These are phyloP conservation scores for Parasteatoda lunata DNA, from an alignment of 2,888 invertebrate species.

Conservation along the genomic window DNA sequence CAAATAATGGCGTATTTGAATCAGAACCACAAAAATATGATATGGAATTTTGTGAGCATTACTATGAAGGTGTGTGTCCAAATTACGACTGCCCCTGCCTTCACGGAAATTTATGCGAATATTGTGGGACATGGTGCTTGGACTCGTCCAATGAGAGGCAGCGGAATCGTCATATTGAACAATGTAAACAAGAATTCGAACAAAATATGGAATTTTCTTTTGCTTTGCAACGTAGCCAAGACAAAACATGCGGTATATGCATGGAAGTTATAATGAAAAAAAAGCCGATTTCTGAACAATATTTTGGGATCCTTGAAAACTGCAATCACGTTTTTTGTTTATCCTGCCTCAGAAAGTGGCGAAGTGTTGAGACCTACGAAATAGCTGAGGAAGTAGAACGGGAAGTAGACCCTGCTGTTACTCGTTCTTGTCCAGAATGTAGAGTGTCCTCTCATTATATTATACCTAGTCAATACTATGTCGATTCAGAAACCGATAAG, in stretches of 20 bases:
- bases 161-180: conserved; percentile 78
- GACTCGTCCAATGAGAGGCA: conserved; percentile 78
- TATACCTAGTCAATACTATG: conserved; percentile 88
- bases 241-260: conserved; percentile 89
- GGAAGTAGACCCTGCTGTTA: conserved; percentile 12
- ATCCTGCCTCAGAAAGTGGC: conserved; percentile 87
- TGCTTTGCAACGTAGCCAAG: conserved; percentile 84
- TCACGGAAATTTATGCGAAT: conserved; percentile 85
- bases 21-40: not conserved
- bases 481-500: conserved; percentile 88
- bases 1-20: conserved; percentile 12
- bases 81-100: conserved; percentile 73
- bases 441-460: conserved; percentile 88
- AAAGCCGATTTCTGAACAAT: conserved; percentile 73
- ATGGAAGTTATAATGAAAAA: conserved; percentile 80
- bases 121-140: conserved; percentile 82
- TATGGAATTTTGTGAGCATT: conserved; percentile 71
- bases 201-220: conserved; percentile 88
- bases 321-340: conserved; percentile 90
- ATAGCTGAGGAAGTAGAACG: conserved; percentile 78
- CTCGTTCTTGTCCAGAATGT: conserved; percentile 87
- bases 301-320: conserved; percentile 90
- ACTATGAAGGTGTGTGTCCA: conserved; percentile 74
- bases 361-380: conserved; percentile 85
- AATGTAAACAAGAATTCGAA: conserved; percentile 83